Evolutionary conservation across 2,888 invertebrate species (phyloP).

Genomic region (Notodonta dromedarius): DNA sequence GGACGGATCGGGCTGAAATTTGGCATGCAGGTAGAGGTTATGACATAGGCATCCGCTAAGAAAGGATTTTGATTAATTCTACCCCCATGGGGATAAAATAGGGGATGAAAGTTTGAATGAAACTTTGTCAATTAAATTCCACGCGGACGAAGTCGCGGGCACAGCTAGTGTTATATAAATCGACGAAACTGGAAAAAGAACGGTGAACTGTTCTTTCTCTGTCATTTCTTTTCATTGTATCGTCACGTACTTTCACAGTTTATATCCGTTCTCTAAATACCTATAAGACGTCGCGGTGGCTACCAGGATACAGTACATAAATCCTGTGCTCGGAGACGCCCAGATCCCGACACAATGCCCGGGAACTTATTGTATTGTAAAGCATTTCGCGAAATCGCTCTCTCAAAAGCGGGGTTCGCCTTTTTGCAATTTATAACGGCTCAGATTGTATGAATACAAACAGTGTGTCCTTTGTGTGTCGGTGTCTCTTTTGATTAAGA

Average conservation of each 20-base stretch:
- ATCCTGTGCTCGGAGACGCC: slow-evolving; percentile 64
- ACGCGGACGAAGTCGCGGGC: no score
- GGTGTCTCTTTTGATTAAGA: slow-evolving; percentile 49
- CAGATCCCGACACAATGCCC: slow-evolving; percentile 70
- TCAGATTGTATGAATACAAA: slow-evolving; percentile 73
- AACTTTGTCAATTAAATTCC: no score
- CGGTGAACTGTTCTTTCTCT: no score
- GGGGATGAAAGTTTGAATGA: no score
- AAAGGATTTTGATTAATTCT: no score
- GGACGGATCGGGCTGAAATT: no score
- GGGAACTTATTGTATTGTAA: slow-evolving; percentile 75
- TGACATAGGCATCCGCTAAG: no score
- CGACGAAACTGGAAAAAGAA: no score
- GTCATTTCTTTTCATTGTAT: not conserved
- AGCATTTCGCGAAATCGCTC: slow-evolving; percentile 77
- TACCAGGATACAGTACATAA: slow-evolving; percentile 52
- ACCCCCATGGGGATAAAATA: no score
- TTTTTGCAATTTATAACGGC: slow-evolving; percentile 79
- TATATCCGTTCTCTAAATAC: slow-evolving; percentile 29
- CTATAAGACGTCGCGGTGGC: slow-evolving; percentile 26
- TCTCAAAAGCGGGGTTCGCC: slow-evolving; percentile 71
- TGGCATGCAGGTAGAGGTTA: no score
- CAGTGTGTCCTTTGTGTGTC: slow-evolving; percentile 50
- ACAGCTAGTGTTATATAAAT: no score
- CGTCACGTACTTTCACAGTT: not conserved